Evolutionary conservation across 2,888 invertebrate species (phyloP).

Genomic region (Fragum whitleyi): DNA sequence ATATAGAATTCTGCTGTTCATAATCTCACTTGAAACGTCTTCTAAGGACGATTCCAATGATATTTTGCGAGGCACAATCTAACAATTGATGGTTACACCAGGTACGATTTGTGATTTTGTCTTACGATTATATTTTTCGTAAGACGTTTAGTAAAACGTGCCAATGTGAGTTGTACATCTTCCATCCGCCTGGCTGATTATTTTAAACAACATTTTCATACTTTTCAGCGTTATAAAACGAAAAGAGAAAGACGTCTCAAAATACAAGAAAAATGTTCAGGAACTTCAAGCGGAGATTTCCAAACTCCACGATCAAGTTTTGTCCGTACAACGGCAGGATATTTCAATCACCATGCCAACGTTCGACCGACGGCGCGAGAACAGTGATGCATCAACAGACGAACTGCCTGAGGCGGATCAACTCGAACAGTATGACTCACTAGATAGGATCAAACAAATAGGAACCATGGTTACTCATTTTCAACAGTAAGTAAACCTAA

Average conservation of each 20-base stretch:
- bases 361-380: conserved; percentile 43
- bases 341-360: conserved; percentile 61
- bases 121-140: too few species aligned
- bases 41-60: too few species aligned
- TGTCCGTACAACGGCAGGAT: conserved; percentile 61
- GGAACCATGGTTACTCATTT: conserved; percentile 62
- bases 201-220: too few species aligned
- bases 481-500: conserved; percentile 62
- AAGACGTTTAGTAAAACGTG: too few species aligned
- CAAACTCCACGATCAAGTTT: conserved; percentile 63
- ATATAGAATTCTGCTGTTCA: too few species aligned
- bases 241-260: conserved; percentile 58
- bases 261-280: conserved; percentile 51
- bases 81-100: too few species aligned
- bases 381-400: conserved; percentile 53
- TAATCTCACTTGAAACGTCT: too few species aligned
- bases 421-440: conserved; percentile 50
- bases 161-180: too few species aligned
- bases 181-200: too few species aligned
- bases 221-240: conserved; percentile 38
- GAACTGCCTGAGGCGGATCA: conserved; percentile 63
- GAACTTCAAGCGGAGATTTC: conserved; percentile 63
- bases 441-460: conserved; percentile 58
- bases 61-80: too few species aligned
- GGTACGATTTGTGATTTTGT: too few species aligned